These are phyloP conservation scores for Drosophila sulfurigaster DNA, from an alignment of 1,140 invertebrate genomes.

Conservation along the genomic window DNA sequence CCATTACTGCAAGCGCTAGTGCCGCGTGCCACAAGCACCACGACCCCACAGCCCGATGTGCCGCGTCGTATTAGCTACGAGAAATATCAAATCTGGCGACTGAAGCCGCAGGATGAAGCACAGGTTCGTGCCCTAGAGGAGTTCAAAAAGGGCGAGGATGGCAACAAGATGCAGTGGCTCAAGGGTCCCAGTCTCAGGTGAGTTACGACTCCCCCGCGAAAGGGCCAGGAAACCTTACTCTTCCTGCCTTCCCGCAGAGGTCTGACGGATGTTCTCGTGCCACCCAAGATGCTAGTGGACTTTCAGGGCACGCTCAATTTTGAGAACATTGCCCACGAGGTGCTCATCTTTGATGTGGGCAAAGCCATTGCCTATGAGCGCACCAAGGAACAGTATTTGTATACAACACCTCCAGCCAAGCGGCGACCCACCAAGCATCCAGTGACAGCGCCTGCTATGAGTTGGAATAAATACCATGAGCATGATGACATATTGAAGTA, in stretches of 20 bases:
- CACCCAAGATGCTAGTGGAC: slow-evolving; percentile 88
- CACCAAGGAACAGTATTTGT: slow-evolving; percentile 69
- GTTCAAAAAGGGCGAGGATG: slow-evolving; percentile 74
- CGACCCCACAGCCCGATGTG: slow-evolving; percentile 48
- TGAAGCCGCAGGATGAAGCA: slow-evolving; percentile 71
- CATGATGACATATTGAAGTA: slow-evolving; percentile 89
- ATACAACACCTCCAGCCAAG: slow-evolving; percentile 40
- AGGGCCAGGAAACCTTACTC: neutral
- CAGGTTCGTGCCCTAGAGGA: slow-evolving; percentile 73
- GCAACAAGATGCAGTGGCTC: slow-evolving; percentile 80
- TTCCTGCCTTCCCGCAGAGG: slow-evolving; percentile 84
- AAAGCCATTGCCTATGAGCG: slow-evolving; percentile 88
- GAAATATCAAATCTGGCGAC: slow-evolving; percentile 82
- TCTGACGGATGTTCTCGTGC: slow-evolving; percentile 90
- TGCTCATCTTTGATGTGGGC: slow-evolving; percentile 90
- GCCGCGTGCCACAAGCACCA: slow-evolving; percentile 39
- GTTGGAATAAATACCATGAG: slow-evolving; percentile 90
- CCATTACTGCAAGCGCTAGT: slow-evolving; percentile 64
- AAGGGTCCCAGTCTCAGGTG: slow-evolving; percentile 81
- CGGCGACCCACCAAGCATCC: slow-evolving; percentile 53
- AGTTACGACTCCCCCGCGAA: neutral
- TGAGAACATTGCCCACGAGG: slow-evolving; percentile 88
- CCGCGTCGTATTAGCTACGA: slow-evolving; percentile 68
- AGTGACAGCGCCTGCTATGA: slow-evolving; percentile 29
- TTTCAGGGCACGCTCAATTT: slow-evolving; percentile 88